Evolutionary conservation across 92 coral and sea anemone genomes (phyloP).

Genomic region (Pocillopora meandrina): DNA sequence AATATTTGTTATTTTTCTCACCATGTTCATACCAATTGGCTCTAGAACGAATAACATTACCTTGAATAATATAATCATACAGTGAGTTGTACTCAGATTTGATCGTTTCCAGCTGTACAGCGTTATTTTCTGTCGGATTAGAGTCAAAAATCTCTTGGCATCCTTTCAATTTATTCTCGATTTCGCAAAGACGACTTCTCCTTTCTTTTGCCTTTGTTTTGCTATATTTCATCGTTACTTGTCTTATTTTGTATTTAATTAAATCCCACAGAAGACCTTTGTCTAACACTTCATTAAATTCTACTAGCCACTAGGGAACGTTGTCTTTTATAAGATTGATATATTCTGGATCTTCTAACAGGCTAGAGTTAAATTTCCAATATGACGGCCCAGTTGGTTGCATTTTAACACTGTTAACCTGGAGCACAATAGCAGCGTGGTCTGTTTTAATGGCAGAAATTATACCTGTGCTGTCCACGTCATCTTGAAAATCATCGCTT

Average conservation of each 20-base stretch:
- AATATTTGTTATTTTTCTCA: too few relatives aligned
- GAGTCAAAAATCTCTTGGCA: not conserved
- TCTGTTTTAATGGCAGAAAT: slow-evolving; percentile 22
- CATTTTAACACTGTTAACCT: slow-evolving; percentile 1
- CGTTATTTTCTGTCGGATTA: slow-evolving; percentile 4
- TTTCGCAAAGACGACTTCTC: slow-evolving; percentile 3
- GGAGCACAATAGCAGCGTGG: slow-evolving; percentile 20
- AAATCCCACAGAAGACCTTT: slow-evolving; percentile 16
- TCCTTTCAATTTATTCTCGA: not conserved
- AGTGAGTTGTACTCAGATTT: slow-evolving; percentile 11
- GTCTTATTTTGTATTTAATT: slow-evolving; percentile 12
- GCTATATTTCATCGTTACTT: slow-evolving; percentile 13
- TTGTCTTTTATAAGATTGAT: slow-evolving; percentile 2
- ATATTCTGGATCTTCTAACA: not conserved
- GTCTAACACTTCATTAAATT: not conserved
- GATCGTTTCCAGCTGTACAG: slow-evolving; percentile 15
- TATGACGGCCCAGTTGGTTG: slow-evolving; percentile 2
- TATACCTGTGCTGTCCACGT: slow-evolving; percentile 16
- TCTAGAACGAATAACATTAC: too few relatives aligned
- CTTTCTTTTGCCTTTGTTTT: slow-evolving; percentile 26
- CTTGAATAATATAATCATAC: not conserved
- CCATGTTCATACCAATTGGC: too few relatives aligned
- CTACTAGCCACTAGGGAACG: slow-evolving; percentile 1
- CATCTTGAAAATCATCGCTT: slow-evolving; percentile 36
- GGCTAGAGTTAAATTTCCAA: not conserved